Evolutionary conservation across 2,113 vertebrate genomes (phyloP), one percentile per base, ranked within the genome.

Genomic region (Vicugna pacos): DNA sequence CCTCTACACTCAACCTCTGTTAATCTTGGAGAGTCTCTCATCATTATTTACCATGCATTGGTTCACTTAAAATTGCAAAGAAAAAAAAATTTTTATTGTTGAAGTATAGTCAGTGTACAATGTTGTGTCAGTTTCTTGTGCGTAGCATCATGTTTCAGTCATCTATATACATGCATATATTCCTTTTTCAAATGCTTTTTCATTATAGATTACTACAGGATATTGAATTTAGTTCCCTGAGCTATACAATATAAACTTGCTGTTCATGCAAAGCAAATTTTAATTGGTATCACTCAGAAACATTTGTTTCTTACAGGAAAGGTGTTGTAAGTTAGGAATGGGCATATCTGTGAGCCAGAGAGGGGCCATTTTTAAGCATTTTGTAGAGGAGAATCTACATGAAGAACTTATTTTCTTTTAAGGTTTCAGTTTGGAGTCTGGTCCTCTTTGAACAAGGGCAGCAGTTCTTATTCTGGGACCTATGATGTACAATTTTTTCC

Each of bases 321-420:
- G 72, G 22, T 73, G 19, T 90, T 85, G 1, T 60, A 89, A 82
- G 56, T 82, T 70, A 52, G 84, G n/a, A 73, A 19, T 38, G 17
- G 16, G 20, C 64, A 52, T 77, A 26, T 77, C 52, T 30, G 38
- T 77, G 60, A 91, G 54, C 65, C 67, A 82, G 58, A 88, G 15
- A 82, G 54, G 67, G 50, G 48, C 15, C 30, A 11, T 64, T 93
- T 82, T 88, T 60, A 73, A 89, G 38, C 24, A 58, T 95, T 97
- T 96, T 42, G 20, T 67, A 84, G 93, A 80, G 42, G 15, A 42
- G 6, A 91, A 28, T 76, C 69, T 24, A 58, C 0, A 6, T 64
- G 22, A 54, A 84, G 26, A 88, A 77, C 81, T 81, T 95, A 13
- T 97, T 95, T 97, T 96, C 62, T 93, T 88, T 81, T 38, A 76